Evolutionary conservation across 2,888 invertebrate genomes (phyloP), one percentile per base, ranked within the genome.

Genomic region (Deilephila elpenor): DNA sequence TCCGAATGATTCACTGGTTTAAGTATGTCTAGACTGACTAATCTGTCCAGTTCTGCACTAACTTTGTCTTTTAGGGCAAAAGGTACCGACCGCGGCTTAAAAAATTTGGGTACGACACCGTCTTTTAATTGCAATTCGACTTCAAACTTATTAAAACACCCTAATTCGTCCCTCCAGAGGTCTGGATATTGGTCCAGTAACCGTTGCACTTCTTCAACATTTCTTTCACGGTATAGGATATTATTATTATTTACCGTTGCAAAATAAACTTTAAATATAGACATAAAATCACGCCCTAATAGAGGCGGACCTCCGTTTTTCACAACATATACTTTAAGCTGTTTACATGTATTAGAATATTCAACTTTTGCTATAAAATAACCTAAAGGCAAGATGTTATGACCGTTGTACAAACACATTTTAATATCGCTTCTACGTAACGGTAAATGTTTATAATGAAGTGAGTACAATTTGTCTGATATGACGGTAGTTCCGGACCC

Each of bases 21-120:
- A 25, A 83, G 72, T 17, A 85, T 78, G 29, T 79, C 80, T 72
- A 76, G 71, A 6, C 61, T 59, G 6, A 76, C 74, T 59, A 83
- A 74, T 0, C 78, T 59, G 25, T 78, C 32, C 11, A 59, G 20
- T 53, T 79, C 77, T 6, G 51, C 60, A 32, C 74, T 70, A 3
- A 79, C 74, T 61, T 64, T 74, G 11, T 73, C 70, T 56, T 74
- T 75, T 1, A 78, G 62, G 0, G 79, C 78, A 70, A 77, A 78
- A 5, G 79, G 76, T 11, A 76, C 59, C 1, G 75, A 37, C 3
- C 77, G 74, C 5, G 78, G 70, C 53, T 78, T 78, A 60, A 75
- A 76, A 77, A 77, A 77, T 51, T 73, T 73, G 14, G 78, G 78
- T 14, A 56, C 51, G 6, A 59, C 32, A 7, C 71, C 59, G 1